Conservation (phyloP, 1,140 invertebrate species). For the Drosophila burlai region DNA sequence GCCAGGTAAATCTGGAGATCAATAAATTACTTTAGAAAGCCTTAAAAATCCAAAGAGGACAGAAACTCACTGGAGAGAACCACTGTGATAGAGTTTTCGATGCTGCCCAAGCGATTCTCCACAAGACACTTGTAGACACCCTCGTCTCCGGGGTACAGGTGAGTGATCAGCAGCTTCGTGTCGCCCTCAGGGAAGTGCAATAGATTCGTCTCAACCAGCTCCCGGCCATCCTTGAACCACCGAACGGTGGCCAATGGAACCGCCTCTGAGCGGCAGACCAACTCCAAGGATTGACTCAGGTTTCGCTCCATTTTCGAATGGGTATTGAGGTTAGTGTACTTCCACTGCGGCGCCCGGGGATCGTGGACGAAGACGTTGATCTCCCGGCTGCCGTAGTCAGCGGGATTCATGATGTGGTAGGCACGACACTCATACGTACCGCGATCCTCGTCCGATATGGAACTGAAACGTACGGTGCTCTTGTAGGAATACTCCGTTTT, state of each 20-base stretch:
- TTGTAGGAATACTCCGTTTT: constrained; percentile 68
- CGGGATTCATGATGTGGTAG: constrained; percentile 33
- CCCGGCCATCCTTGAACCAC: constrained; percentile 85
- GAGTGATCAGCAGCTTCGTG: constrained; percentile 66
- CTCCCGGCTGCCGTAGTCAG: constrained; percentile 52
- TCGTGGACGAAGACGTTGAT: constrained; percentile 68
- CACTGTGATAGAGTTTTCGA: constrained; percentile 65
- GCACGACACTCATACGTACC: constrained; percentile 80
- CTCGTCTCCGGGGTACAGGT: constrained; percentile 81
- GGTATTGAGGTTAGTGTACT: constrained; percentile 66
- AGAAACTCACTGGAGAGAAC: constrained; percentile 78
- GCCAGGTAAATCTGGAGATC: constrained; percentile 63
- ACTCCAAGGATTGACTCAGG: constrained; percentile 78
- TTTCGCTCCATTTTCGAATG: constrained; percentile 72
- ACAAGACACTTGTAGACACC: constrained; percentile 85
- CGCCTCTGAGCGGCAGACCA: constrained; percentile 84
- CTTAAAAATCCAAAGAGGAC: background rate
- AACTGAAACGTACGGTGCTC: constrained; percentile 59
- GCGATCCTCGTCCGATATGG: constrained; percentile 58
- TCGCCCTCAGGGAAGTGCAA: constrained; percentile 86
- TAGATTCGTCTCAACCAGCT: constrained; percentile 57
- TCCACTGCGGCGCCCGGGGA: constrained; percentile 71
- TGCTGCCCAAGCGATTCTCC: constrained; percentile 79
- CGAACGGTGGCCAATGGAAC: constrained; percentile 85
- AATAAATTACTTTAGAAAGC: background rate